A percentile compares a stretch with the other conserved stretches of the same genome.
Evolutionary conservation across 2,888 invertebrate species (phyloP).

Genomic region (Epiblema foenella): DNA sequence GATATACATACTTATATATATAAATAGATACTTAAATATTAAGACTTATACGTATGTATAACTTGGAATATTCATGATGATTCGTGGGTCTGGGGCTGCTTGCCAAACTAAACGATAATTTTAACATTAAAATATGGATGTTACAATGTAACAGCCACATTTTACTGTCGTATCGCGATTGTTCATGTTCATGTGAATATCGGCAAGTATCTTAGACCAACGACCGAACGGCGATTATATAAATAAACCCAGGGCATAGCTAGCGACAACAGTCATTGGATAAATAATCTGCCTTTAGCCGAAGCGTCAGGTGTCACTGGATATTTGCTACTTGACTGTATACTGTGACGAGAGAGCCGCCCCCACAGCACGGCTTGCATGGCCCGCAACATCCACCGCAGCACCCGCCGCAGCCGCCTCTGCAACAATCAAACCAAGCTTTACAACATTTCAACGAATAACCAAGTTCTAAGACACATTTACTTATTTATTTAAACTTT

Average conservation of each 20-base stretch:
- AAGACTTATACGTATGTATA: no score
- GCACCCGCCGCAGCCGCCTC: slow-evolving; percentile 57
- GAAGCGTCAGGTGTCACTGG: slow-evolving; percentile 64
- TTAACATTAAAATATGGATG: no score
- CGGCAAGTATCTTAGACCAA: no score
- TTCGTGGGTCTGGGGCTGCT: no score
- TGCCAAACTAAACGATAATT: no score
- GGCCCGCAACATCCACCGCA: slow-evolving; percentile 48
- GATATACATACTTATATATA: no score
- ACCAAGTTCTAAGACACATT: not conserved
- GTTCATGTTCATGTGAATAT: no score
- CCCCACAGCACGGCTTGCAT: slow-evolving; percentile 54
- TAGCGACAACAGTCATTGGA: not conserved
- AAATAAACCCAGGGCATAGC: not conserved
- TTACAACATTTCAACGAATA: not conserved
- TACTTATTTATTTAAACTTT: no score
- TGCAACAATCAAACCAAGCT: slow-evolving; percentile 49
- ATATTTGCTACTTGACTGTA: slow-evolving; percentile 85
- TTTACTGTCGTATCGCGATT: no score
- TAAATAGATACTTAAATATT: no score
- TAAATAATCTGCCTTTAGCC: slow-evolving; percentile 30
- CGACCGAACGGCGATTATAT: not conserved
- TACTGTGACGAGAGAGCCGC: slow-evolving; percentile 79
- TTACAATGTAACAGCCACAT: no score
- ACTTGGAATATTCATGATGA: no score